These are phyloP conservation scores for Hololepta plana DNA, from an alignment of 2,888 invertebrate species.

Conservation along the genomic window DNA sequence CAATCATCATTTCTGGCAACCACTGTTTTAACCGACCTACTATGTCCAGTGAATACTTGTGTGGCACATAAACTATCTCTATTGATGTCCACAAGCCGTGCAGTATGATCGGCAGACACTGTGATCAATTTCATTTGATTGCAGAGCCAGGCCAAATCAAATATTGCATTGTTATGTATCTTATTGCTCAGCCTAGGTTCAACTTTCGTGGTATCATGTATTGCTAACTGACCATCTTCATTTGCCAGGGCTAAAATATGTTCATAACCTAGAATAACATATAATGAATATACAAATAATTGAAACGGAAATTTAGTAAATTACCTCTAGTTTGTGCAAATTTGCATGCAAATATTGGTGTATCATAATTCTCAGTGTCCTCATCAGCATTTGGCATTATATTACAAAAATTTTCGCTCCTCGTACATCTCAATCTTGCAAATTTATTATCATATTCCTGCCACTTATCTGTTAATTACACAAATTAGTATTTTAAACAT, in stretches of 20 bases:
- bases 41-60: constrained; percentile 40
- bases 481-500: constrained; percentile 1
- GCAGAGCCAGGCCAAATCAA: constrained; percentile 76
- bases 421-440: constrained; percentile 40
- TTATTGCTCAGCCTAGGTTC: too few relatives aligned
- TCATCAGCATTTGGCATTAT: constrained; percentile 29
- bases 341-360: constrained; percentile 65
- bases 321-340: constrained; percentile 38
- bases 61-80: constrained; percentile 50
- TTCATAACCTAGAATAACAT: constrained; percentile 31
- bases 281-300: not conserved
- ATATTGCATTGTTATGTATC: constrained; percentile 75
- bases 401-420: constrained; percentile 45
- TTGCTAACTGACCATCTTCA: constrained; percentile 62
- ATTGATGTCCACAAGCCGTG: constrained; percentile 57
- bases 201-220: constrained; percentile 33
- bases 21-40: constrained; percentile 66
- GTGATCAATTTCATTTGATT: constrained; percentile 60
- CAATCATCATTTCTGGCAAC: constrained; percentile 51
- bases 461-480: constrained; percentile 28
- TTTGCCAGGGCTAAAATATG: constrained; percentile 67
- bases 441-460: constrained; percentile 45
- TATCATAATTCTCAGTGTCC: constrained; percentile 38
- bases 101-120: constrained; percentile 72
- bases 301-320: not conserved